phyloP scores from a whole-genome alignment of 2,888 invertebrate species.

The Slavum lentiscoides region DNA sequence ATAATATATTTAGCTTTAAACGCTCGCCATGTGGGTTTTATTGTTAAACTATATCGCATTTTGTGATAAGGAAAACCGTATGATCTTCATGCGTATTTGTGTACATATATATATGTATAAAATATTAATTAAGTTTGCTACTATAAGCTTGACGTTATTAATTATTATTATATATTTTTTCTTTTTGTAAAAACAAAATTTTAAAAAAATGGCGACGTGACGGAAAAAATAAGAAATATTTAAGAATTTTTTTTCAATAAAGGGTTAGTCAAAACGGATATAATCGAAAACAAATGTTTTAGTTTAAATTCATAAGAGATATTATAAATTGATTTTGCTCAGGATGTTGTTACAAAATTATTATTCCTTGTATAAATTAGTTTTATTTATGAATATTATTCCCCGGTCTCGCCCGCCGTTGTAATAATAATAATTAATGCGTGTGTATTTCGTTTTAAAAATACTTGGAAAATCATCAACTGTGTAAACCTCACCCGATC shows the following conservation, averaged over 20 bases:
- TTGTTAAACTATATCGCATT: slow-evolving; percentile 10
- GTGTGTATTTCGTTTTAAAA: no score
- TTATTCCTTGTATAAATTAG: slow-evolving; percentile 18
- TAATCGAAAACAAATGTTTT: neutral
- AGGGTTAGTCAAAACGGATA: slow-evolving; percentile 30
- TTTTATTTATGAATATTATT: neutral
- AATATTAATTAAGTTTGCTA: slow-evolving; percentile 24
- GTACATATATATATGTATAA: neutral
- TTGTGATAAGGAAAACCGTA: slow-evolving; percentile 3
- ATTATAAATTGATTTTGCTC: slow-evolving; percentile 33
- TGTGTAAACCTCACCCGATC: neutral
- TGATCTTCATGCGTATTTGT: neutral
- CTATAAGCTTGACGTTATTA: slow-evolving; percentile 12
- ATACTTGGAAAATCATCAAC: no score
- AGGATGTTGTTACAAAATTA: slow-evolving; percentile 17
- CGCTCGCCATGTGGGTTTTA: slow-evolving; percentile 19
- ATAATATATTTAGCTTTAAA: slow-evolving; percentile 25
- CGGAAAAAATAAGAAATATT: neutral
- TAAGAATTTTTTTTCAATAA: neutral
- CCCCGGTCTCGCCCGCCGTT: no score
- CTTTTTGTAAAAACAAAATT: neutral
- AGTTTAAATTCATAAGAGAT: neutral
- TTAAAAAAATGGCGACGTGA: neutral
- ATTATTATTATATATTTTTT: neutral
- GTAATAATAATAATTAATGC: no score